phyloP scores from a whole-genome alignment of 2,797 vertebrate genomes.

The Neopelma chrysocephalum region DNA sequence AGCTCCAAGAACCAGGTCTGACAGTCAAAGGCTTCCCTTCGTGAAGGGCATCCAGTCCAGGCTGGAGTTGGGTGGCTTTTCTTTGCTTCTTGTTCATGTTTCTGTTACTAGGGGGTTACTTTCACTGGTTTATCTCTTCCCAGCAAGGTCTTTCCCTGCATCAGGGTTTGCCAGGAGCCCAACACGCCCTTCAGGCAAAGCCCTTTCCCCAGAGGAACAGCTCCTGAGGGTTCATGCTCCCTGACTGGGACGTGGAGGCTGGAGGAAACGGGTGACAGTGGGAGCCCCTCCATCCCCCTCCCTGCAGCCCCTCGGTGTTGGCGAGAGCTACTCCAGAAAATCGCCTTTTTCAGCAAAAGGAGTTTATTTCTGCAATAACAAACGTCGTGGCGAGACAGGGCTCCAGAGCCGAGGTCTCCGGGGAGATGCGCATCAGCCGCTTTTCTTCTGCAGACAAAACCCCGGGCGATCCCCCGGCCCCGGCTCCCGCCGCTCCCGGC shows the following conservation, averaged over 20 bases:
- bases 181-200: rapidly evolving
- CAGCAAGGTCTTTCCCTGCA: not conserved
- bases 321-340: not conserved
- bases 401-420: not conserved
- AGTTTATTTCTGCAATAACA: not conserved
- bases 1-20: not conserved
- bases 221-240: not conserved
- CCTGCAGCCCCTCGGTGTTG: not conserved
- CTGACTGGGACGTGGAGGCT: not conserved
- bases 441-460: no score
- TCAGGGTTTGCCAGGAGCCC: not conserved
- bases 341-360: not conserved
- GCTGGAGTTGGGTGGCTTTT: not conserved
- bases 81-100: not conserved
- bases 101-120: not conserved
- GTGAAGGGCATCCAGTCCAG: not conserved
- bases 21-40: not conserved
- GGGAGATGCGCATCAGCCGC: not conserved
- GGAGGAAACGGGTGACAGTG: not conserved
- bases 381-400: not conserved
- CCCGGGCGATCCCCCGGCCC: rapidly evolving
- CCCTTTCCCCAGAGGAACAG: not conserved
- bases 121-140: not conserved
- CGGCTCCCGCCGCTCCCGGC: not conserved
- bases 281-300: rapidly evolving